Base-by-base conservation (phyloP, 2,888 invertebrate species). In the Glyphotaelius pellucidus region DNA sequence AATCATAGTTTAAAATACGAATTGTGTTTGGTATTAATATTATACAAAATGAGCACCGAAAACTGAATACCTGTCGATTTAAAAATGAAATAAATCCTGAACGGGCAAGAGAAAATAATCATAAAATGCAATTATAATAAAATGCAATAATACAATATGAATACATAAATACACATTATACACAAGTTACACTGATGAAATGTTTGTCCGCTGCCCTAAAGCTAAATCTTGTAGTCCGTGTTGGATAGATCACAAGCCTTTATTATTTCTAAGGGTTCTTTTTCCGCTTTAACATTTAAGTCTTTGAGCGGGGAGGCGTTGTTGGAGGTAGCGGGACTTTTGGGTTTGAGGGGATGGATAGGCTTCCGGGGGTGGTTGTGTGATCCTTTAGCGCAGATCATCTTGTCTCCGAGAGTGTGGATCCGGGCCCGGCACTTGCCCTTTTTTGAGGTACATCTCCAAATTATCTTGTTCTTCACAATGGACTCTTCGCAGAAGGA, bases 401-500 rank as follows among this genome's bases (percentile, higher is more conserved):
- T 96, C 93, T 94, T 95, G 31, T 95, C 94, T 0, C 96, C 96
- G 93, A 96, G 93, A 95, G 96, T 96, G 94, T 96, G 96, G 90
- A 96, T 96, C 91, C 96, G 94, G 35, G 96, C 96, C 94, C 96
- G 96, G 94, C 96, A 96, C 94, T 96, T 96, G 0, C 96, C 96
- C 94, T 96, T 96, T 95, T 96, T 96, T 14, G 96, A 96, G 79
- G 96, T 96, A 94, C 96, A 96, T 88, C 96, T 94, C 96, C 96
- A 96, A 93, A 96, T 96, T 87, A 96, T 96, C 94, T 96, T 96
- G 94, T 96, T 96, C 92, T 96, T 94, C 94, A 96, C 94, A 94
- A 96, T 96, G 3, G 96, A 96, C 94, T 96, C 96, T 94, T 96
- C 96, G 94, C 96, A 96, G 94, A 96, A 96, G 7, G 96, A 96